Conservation (phyloP, 2,797 vertebrate species). For the Coreius guichenoti region DNA sequence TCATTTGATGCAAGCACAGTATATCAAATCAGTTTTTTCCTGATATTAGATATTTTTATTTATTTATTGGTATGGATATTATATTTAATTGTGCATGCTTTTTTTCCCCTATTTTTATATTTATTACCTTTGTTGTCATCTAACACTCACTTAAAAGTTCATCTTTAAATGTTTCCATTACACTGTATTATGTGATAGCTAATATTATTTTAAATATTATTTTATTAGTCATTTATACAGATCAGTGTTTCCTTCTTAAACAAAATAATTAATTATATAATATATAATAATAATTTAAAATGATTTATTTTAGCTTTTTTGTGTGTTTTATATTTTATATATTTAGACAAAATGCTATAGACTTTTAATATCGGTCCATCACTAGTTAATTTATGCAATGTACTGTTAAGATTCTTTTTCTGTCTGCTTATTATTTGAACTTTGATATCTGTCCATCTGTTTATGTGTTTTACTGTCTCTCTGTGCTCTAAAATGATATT, state of each 20-base stretch:
- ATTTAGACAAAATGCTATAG: not conserved
- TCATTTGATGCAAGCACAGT: not conserved
- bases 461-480: slow-evolving; percentile 32
- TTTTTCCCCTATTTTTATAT: not conserved
- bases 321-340: not conserved
- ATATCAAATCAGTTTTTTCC: not conserved
- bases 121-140: not conserved
- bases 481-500: slow-evolving; percentile 9
- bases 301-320: not conserved
- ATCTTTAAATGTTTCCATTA: too few relatives aligned
- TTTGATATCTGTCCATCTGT: slow-evolving; percentile 39
- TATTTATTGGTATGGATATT: not conserved
- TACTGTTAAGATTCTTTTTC: not conserved
- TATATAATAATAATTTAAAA: not conserved
- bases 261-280: not conserved
- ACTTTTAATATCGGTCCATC: not conserved
- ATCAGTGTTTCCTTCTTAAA: too few relatives aligned
- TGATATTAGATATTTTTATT: not conserved
- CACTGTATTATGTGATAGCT: too few relatives aligned
- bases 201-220: too few relatives aligned
- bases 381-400: not conserved
- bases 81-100: not conserved
- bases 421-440: slow-evolving; percentile 7
- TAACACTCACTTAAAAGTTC: not conserved
- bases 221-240: too few relatives aligned